Percentiles rank a stretch among this genome's conserved stretches.
Evolutionary conservation across 2,113 vertebrate species (phyloP).

Genomic region (Oncorhynchus kisutch): DNA sequence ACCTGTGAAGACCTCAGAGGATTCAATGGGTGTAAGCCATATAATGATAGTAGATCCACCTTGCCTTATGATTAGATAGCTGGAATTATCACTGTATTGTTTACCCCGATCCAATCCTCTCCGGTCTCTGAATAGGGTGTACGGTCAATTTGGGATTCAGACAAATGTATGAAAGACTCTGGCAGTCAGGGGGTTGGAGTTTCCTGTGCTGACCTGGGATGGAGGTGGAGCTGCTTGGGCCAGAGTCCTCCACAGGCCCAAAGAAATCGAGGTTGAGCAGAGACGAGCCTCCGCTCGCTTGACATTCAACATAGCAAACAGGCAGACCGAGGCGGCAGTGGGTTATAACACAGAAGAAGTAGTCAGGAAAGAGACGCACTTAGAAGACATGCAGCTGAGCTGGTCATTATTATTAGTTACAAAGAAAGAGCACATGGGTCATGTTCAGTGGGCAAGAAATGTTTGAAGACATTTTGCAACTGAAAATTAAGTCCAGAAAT

Average conservation of each 20-base stretch:
- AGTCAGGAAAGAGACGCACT: conserved; percentile 2
- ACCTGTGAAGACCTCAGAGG: too few species aligned
- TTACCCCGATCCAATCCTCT: too few species aligned
- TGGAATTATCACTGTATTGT: too few species aligned
- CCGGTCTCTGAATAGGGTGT: too few species aligned
- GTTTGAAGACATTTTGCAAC: too few species aligned
- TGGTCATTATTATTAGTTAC: not conserved
- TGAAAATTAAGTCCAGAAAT: not conserved
- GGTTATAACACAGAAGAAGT: conserved; percentile 32
- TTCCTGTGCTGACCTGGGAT: conserved; percentile 91
- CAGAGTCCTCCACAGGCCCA: conserved; percentile 98
- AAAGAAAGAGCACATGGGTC: not conserved
- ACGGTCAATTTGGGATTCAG: too few species aligned
- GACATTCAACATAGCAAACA: conserved; percentile 66
- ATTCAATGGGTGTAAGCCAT: too few species aligned
- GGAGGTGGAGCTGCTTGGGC: conserved; percentile 87
- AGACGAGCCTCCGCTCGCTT: conserved; percentile 98
- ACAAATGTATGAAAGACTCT: too few species aligned
- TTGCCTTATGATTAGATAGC: too few species aligned
- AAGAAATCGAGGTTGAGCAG: conserved; percentile 99
- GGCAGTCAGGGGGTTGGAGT: not conserved
- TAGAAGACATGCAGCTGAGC: conserved; percentile 1
- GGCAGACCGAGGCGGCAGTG: conserved; percentile 5
- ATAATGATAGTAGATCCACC: too few species aligned
- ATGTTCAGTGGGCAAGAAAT: not conserved